Base-by-base conservation (phyloP, 37 sponge, comb jelly and placozoan genomes). In the Spongilla lacustris region DNA sequence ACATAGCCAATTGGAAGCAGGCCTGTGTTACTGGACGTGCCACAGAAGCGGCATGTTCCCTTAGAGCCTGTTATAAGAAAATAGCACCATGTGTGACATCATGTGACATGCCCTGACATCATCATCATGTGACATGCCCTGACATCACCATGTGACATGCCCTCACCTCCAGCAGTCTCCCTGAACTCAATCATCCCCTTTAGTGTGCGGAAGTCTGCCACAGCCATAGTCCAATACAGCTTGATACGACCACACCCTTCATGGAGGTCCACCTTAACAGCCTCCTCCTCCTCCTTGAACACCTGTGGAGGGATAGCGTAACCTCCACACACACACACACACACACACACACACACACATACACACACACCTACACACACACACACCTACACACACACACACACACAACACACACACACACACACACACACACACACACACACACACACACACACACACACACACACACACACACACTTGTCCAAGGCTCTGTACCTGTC, bases 271-370 rank as follows among this genome's bases (percentile, higher is more conserved):
- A 96, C 95, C 78, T 95, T 96, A 66, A 98, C 92, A 21, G 97
- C 95, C 83, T 96, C 99, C 77, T 98, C 99, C 36, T 96, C 99
- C 50, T 94, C 99, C 66, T 98, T 98, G 91, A 98, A 96, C 34
- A 98, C 92, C 98, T 97, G 76, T 28, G 34, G 36, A 14, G 36
- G 23, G 14, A 70, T 12, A 35, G 22, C 2, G 38, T 46, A 31
- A 31, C 34, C 76, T 11, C 4, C n/a, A 31, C n/a, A 31, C 30
- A 3, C 10, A 35, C 11, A 29, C 66, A 46, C 58, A 5, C 14
- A 50, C 50, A 22, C 30, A 27, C 80, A 79, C 9, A 27, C 41
- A 3, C 29, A 29, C 14, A 9, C 77, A 13, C 37, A 32, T 25
- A 77, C 50, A 14, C 24, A 30, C 23, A 50, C 41, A 35, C 37